Base-by-base conservation (phyloP, 2,888 invertebrate species). In the Ichneumoninae sp. region DNA sequence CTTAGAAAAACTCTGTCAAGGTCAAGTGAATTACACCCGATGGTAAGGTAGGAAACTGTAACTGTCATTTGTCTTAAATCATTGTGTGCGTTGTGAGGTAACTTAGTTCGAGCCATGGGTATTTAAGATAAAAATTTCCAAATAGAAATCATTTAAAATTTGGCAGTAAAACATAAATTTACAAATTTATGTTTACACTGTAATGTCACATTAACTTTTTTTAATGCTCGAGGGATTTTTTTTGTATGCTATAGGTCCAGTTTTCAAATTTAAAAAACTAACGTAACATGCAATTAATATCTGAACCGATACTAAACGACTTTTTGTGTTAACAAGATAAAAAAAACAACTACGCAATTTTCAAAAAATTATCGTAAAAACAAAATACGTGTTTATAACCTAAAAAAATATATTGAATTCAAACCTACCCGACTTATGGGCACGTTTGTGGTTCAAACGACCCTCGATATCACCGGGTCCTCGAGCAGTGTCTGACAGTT, bases 381-480 rank as follows among this genome's bases (percentile, higher is more conserved):
- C 47, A 50, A 22, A 22, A 65, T 65, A 13, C 19, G 26, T 30
- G 19, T 50, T 26, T n/a, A 74, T 79, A 84, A 81, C 77, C 81
- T 81, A 33, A 63, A 83, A 60, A 57, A 73, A 36, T 57, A n/a
- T 36, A 8, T 47, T 3, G 5, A 30, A 10, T 22, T 7, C 75
- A 78, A 69, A 86, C 89, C 86, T 88, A 92, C 93, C 93, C 90
- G 93, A 91, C 90, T 93, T 89, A 89, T 93, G 89, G 88, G 94
- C 89, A 88, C 93, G 90, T 94, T 96, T 96, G 92, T 97, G 96
- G 91, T 96, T 96, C 88, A 97, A 94, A 92, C 97, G 95, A 84
- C 97, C 97, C 94, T 97, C 97, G 85, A 96, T 94, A 84, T 95
- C 95, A 86, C 95, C 95, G 83, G 94, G 92, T 50, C 95, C 95